Base-by-base conservation (phyloP, 2,113 vertebrate genomes). In the Syrrhaptes paradoxus region DNA sequence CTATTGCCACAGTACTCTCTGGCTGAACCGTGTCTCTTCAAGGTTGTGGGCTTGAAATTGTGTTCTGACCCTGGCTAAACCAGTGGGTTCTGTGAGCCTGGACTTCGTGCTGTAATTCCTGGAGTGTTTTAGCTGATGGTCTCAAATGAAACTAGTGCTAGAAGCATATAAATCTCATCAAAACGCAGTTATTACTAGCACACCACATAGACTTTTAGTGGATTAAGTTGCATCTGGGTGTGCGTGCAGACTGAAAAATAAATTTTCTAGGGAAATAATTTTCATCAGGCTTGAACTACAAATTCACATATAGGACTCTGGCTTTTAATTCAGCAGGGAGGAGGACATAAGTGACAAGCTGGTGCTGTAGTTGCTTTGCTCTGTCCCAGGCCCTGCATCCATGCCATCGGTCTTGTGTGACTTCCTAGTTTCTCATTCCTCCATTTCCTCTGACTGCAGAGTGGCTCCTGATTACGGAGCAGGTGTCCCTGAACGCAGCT, bases 81-180 rank as follows among this genome's bases (percentile, higher is more conserved):
- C 1, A 45, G 17, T 8, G 31, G 17, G 10, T 71, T 74, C 52
- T 67, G 29, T 48, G 43, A 71, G 51, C 51, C 13, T 67, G 43
- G 31, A 13, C 13, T 54, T 79, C 0, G 0, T 1, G 0, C 38
- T 59, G 29, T 51, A 34, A 4, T 68, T 81, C 46, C 73, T 55
- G 46, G 41, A 81, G 41, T 15, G 25, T 85, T 71, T 52, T 72
- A 52, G 68, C 68, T 3, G 5, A 2, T n/a, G 32, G 4, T 70
- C 16, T 70, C 19, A 17, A 22, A 4, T 61, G 61, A n/a, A 86
- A 63, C 10, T 38, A 10, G 21, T 17, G 26, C 25, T n/a, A 13
- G 36, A 43, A 73, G 49, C 49, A 28, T 5, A n/a, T 7, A 75
- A 79, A 68, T 17, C 49, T 75, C 85, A 54, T 4, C 43, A 72